Percentiles rank a stretch among this genome's conserved stretches.
These are phyloP conservation scores for Oophaga pumilio DNA, from an alignment of 2,113 vertebrate species.

Conservation along the genomic window DNA sequence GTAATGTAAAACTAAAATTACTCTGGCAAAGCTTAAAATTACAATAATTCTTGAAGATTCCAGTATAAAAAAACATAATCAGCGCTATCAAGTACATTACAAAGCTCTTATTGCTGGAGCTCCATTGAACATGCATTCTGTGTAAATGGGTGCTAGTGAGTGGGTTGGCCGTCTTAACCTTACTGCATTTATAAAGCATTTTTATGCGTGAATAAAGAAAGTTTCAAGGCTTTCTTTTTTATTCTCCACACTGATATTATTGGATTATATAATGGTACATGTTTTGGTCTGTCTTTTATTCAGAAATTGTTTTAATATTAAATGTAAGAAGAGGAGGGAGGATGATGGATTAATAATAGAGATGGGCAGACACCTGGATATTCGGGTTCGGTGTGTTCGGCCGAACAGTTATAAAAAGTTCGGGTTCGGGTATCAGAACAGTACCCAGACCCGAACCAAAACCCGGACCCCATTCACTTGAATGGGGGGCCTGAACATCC, in stretches of 20 bases:
- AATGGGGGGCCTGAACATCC: no score
- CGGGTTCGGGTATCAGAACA: no score
- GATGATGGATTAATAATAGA: conserved; percentile 58
- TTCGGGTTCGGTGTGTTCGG: no score
- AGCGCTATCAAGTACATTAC: conserved; percentile 19
- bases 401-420: no score
- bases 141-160: not conserved
- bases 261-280: conserved; percentile 17
- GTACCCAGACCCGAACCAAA: no score
- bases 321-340: conserved; percentile 36
- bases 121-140: conserved; percentile 15
- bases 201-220: not conserved
- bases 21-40: conserved; percentile 42
- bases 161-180: conserved; percentile 13
- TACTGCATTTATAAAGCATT: not conserved
- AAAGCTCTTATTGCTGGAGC: conserved; percentile 1
- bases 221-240: not conserved
- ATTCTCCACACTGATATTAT: conserved; percentile 1
- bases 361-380: no score
- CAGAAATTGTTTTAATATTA: not conserved
- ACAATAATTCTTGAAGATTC: conserved; percentile 41
- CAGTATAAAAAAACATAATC: conserved; percentile 38
- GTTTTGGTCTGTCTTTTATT: not conserved
- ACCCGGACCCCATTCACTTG: no score
- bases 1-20: conserved; percentile 51